phyloP scores from a whole-genome alignment of 1,140 invertebrate genomes.

The Trialeurodes vaporariorum region DNA sequence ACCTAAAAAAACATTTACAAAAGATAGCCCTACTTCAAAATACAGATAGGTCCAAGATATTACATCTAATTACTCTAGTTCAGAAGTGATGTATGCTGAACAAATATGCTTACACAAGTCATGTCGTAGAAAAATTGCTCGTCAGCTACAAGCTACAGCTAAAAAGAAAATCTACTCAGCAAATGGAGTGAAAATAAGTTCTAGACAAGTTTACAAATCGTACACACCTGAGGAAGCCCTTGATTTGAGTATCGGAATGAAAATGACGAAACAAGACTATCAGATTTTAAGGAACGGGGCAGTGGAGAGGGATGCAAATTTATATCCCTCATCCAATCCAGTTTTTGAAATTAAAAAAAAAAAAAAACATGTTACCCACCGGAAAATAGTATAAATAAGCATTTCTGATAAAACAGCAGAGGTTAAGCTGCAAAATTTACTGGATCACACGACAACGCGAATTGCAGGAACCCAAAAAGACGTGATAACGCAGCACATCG shows the following conservation, averaged over 20 bases:
- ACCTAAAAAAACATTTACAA: too few relatives aligned
- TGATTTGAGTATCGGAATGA: constrained; percentile 11
- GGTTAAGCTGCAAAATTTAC: too few relatives aligned
- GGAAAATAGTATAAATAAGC: background rate
- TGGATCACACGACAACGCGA: too few relatives aligned
- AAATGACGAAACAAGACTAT: constrained; percentile 15
- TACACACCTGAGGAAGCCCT: constrained; percentile 6
- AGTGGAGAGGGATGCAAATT: constrained; percentile 6
- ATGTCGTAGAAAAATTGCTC: background rate
- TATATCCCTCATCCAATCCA: constrained; percentile 12
- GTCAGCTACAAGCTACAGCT: constrained; percentile 2
- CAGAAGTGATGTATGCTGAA: background rate
- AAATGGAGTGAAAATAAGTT: constrained; percentile 3
- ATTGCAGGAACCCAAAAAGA: too few relatives aligned
- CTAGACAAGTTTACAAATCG: background rate
- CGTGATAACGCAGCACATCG: too few relatives aligned
- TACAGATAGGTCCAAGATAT: background rate
- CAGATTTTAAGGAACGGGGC: too few relatives aligned
- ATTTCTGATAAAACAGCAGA: too few relatives aligned
- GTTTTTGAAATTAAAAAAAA: constrained; percentile 10
- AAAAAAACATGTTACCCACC: too few relatives aligned
- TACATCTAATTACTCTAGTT: background rate
- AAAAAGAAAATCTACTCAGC: background rate
- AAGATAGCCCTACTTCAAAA: too few relatives aligned
- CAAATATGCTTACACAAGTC: background rate